Percentiles rank a stretch among this genome's conserved stretches.
phyloP scores from a whole-genome alignment of 2,888 invertebrate species.

The Thysanoteuthis rhombus region DNA sequence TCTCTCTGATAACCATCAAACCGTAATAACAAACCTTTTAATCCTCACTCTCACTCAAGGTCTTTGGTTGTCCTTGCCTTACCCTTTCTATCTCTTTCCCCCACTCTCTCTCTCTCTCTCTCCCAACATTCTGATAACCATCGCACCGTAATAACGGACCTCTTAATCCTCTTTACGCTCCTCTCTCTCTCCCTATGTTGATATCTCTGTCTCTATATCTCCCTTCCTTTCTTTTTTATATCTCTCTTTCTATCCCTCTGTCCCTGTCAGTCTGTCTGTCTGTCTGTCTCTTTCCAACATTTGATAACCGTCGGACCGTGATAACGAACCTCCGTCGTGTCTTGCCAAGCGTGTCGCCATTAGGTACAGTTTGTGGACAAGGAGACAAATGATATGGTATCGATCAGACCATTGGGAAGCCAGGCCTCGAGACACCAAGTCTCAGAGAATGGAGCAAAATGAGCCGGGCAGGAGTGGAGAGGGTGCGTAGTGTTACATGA shows the following conservation, averaged over 20 bases:
- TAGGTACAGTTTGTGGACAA: conserved; percentile 12
- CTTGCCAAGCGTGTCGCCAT: not conserved
- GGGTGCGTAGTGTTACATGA: not conserved
- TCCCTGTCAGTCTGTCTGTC: not conserved
- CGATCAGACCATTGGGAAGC: not conserved
- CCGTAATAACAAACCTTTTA: too few species aligned
- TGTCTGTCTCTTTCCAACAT: not conserved
- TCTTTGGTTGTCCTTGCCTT: too few species aligned
- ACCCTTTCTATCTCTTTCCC: not conserved
- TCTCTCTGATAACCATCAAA: too few species aligned
- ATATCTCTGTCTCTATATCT: not conserved
- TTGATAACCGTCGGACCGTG: not conserved
- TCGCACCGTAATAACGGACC: too few species aligned
- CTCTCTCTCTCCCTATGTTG: too few species aligned
- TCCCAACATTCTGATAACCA: too few species aligned
- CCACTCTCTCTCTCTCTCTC: too few species aligned
- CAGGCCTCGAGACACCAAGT: not conserved
- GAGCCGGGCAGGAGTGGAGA: not conserved
- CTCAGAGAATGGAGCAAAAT: not conserved
- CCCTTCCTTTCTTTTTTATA: not conserved
- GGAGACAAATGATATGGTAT: not conserved
- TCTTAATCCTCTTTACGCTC: not conserved
- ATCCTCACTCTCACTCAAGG: too few species aligned
- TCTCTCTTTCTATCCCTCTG: not conserved
- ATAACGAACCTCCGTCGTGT: not conserved